phyloP scores from a whole-genome alignment of 2,797 vertebrate species.

The Florisuga fusca region DNA sequence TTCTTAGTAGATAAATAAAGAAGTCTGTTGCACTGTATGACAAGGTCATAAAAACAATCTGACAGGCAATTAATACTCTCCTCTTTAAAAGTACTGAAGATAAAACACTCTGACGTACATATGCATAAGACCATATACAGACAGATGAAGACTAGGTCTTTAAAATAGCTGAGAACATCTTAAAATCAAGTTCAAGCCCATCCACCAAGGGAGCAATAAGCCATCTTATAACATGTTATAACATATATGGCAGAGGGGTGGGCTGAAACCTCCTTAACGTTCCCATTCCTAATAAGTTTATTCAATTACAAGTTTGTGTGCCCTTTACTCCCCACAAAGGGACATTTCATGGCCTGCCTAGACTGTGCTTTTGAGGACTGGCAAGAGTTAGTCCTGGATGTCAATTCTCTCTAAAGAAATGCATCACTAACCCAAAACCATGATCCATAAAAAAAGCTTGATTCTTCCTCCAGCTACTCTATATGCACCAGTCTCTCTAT shows the following conservation, averaged over 20 bases:
- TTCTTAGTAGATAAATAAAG: background rate
- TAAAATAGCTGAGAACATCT: background rate
- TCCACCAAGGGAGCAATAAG: background rate
- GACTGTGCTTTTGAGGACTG: background rate
- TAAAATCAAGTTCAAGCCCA: background rate
- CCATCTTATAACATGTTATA: background rate
- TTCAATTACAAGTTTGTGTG: background rate
- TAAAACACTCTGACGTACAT: background rate
- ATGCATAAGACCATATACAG: background rate
- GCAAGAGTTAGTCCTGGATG: background rate
- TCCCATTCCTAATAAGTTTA: background rate
- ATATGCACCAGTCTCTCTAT: background rate
- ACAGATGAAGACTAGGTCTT: background rate
- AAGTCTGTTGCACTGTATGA: background rate
- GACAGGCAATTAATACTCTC: slow-evolving; percentile 7
- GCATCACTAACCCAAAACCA: background rate
- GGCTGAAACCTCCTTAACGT: background rate
- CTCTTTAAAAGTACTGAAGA: background rate
- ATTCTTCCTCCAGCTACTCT: background rate
- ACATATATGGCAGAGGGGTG: background rate
- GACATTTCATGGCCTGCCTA: background rate
- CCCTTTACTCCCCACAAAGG: background rate
- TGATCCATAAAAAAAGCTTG: background rate
- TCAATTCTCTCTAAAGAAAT: background rate
- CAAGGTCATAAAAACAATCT: slow-evolving; percentile 17